Evolutionary conservation across 2,797 vertebrate genomes (phyloP).

Genomic region (Pterois miles): DNA sequence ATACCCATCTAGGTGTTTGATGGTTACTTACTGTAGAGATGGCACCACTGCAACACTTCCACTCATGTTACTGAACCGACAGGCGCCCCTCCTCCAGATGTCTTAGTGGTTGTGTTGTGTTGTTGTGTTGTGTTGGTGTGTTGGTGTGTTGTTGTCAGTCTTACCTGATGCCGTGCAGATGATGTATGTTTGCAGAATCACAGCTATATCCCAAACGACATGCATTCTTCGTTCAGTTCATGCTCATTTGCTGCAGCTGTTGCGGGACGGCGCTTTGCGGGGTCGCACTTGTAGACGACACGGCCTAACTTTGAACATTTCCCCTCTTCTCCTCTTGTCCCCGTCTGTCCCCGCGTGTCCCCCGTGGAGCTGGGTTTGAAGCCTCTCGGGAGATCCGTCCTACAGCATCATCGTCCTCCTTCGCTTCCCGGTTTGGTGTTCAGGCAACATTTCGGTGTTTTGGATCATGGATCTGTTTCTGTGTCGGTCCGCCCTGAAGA

Average conservation of each 20-base stretch:
- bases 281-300: conserved; percentile 35
- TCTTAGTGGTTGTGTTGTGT: too few species aligned
- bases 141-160: neutral
- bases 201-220: conserved; percentile 76
- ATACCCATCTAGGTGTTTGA: too few species aligned
- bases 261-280: neutral
- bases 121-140: too few species aligned
- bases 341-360: neutral
- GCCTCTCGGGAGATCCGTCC: conserved; percentile 27
- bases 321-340: neutral
- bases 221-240: conserved; percentile 80
- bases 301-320: conserved; percentile 66
- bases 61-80: too few species aligned
- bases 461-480: neutral
- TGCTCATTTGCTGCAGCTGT: conserved; percentile 56
- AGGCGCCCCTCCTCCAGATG: too few species aligned
- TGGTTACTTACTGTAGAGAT: too few species aligned
- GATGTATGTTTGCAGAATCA: conserved; percentile 73
- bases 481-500: neutral
- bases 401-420: conserved; percentile 26
- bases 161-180: conserved; percentile 79
- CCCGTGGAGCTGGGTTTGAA: conserved; percentile 27
- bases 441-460: conserved; percentile 16
- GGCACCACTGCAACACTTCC: too few species aligned
- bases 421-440: neutral